phyloP scores from a whole-genome alignment of 2,113 vertebrate species.

The Heterotilapia buettikoferi region DNA sequence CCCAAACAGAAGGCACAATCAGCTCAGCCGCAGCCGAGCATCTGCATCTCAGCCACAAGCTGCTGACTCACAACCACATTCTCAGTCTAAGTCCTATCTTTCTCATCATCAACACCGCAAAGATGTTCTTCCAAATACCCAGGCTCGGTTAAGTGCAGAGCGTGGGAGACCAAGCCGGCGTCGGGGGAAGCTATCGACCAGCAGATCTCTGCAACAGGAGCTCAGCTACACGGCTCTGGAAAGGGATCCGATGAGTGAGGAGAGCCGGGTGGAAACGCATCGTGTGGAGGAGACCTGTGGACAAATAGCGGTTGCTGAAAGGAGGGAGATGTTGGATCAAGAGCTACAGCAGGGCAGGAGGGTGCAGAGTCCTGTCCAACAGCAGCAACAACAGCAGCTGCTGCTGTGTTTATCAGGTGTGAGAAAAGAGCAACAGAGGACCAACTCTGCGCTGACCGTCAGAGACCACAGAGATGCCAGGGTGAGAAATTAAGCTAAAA shows the following conservation, averaged over 20 bases:
- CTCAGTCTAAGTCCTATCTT: slow-evolving; percentile 69
- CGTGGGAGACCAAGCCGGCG: neutral
- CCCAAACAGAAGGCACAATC: neutral
- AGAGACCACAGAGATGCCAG: slow-evolving; percentile 26
- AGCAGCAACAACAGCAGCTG: slow-evolving; percentile 39
- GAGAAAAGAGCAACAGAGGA: slow-evolving; percentile 28
- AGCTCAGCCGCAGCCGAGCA: slow-evolving; percentile 32
- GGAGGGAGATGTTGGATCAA: slow-evolving; percentile 75
- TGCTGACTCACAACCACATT: slow-evolving; percentile 70
- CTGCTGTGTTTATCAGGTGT: slow-evolving; percentile 30
- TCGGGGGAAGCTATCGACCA: slow-evolving; percentile 16
- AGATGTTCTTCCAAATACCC: slow-evolving; percentile 74
- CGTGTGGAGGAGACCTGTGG: slow-evolving; percentile 3
- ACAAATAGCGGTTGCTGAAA: slow-evolving; percentile 67
- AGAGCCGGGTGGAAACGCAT: slow-evolving; percentile 23
- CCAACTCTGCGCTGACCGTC: neutral
- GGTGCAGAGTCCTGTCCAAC: slow-evolving; percentile 32
- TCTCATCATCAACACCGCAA: slow-evolving; percentile 34
- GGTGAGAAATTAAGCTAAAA: slow-evolving; percentile 35
- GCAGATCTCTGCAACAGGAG: slow-evolving; percentile 50
- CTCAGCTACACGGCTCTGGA: slow-evolving; percentile 37
- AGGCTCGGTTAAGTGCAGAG: slow-evolving; percentile 16
- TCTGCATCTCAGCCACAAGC: slow-evolving; percentile 59
- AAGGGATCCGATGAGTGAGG: slow-evolving; percentile 31
- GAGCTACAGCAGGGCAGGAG: slow-evolving; percentile 39